Base-by-base conservation (phyloP, 2,797 vertebrate species). In the Falco biarmicus region DNA sequence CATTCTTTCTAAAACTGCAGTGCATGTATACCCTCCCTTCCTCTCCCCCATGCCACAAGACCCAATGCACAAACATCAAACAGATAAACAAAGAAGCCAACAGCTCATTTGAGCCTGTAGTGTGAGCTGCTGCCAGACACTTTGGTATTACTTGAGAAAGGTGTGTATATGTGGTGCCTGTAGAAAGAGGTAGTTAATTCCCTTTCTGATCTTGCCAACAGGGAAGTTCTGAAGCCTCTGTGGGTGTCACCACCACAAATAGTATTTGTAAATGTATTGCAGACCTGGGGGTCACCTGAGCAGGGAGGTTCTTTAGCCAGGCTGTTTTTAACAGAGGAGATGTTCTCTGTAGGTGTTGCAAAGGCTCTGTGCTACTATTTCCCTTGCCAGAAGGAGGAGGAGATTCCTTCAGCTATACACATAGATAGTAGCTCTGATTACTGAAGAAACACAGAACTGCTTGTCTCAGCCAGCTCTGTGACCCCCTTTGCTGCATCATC, bases 1-100 rank as follows among this genome's bases (percentile, higher is more conserved):
- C 25, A 5, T 82, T 73, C 21, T 57, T 71, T 64, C 17, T 60
- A 57, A 77, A 81, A 54, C 12, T 47, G 7, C 25, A n/a, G 51
- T 22, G 34, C 4, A 4, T 13, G 3, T 3, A 9, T 28, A 15
- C 3, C 0, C 4, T 8, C 7, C 4, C 10, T 51, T 37, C 15
- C 8, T 18, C 8, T 12, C 24, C 4, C 7, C 1, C 2, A 6
- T 21, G 4, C 5, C 6, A 14, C 14, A 53, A 53, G 85, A 53
- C 41, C 9, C 34, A 57, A 24, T 29, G 48, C 6, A 37, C 21
- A 69, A 41, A 15, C 4, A 8, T 54, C 16, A 29, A 74, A 54
- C 15, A 57, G 34, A 84, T 22, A 57, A 85, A 28, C 15, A 74
- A 60, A 60, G 51, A 65, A 76, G 57, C 19, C 21, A 87, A 47